Conservation (phyloP, 2,113 vertebrate genomes). For the Elgaria multicarinata region DNA sequence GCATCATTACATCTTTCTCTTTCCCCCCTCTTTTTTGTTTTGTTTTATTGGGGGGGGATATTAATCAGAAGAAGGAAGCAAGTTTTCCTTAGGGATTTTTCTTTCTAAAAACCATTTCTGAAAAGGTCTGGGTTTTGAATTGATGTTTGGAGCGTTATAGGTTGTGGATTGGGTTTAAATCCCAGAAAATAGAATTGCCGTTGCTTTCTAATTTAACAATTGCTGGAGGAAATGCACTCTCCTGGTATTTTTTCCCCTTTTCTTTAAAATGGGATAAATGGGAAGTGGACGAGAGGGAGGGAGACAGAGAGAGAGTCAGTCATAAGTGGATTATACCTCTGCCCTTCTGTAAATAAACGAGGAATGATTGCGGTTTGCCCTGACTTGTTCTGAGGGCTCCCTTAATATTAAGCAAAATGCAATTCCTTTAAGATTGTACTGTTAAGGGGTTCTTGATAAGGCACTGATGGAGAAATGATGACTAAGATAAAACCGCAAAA, state of each 20-base stretch:
- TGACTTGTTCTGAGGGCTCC: neutral
- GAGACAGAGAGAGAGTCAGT: neutral
- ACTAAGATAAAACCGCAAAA: neutral
- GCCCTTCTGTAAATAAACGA: neutral
- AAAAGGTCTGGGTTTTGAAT: neutral
- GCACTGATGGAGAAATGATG: neutral
- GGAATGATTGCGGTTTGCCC: neutral
- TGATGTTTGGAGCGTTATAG: neutral
- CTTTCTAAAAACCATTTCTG: neutral
- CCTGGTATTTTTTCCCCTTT: neutral
- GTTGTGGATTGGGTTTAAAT: neutral
- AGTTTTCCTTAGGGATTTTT: neutral
- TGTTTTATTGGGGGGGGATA: neutral
- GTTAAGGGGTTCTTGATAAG: neutral
- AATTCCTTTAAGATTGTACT: neutral
- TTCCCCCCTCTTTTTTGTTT: no score
- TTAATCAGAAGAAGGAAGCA: neutral
- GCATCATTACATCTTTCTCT: neutral
- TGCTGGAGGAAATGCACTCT: neutral
- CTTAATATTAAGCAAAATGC: neutral
- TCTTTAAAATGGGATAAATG: neutral
- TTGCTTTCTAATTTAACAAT: neutral
- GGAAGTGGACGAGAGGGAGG: neutral
- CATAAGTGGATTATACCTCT: neutral
- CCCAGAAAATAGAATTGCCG: neutral